Evolutionary conservation across 1,140 invertebrate species (phyloP).

Genomic region (Theocolax elegans): DNA sequence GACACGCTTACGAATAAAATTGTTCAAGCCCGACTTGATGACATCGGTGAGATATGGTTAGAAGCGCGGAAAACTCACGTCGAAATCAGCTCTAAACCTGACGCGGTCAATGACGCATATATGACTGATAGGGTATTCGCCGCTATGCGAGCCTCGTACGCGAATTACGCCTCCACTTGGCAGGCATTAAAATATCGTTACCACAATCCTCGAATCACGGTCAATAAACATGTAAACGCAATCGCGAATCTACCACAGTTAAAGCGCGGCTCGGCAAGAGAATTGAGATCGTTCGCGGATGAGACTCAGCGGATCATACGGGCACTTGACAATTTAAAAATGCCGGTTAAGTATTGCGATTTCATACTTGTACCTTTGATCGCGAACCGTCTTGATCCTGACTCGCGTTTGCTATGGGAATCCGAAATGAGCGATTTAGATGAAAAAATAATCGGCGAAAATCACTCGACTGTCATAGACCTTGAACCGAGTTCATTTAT

Average conservation of each 20-base stretch:
- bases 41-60: background rate
- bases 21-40: background rate
- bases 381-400: background rate
- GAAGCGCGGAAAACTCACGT: background rate
- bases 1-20: background rate
- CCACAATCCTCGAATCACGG: background rate
- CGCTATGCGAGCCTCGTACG: background rate
- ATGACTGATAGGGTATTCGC: background rate
- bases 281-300: background rate
- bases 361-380: background rate
- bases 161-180: slow-evolving; percentile 16
- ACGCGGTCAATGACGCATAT: background rate
- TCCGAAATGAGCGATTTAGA: too few relatives aligned
- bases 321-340: background rate
- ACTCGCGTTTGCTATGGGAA: background rate
- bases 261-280: background rate
- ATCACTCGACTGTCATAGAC: too few relatives aligned
- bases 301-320: background rate
- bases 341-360: background rate
- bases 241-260: background rate
- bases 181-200: background rate
- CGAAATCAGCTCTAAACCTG: background rate
- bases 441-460: too few relatives aligned
- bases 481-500: too few relatives aligned
- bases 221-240: background rate